Evolutionary conservation across 2,888 invertebrate species (phyloP).

Genomic region (Pediacus dermestoides): DNA sequence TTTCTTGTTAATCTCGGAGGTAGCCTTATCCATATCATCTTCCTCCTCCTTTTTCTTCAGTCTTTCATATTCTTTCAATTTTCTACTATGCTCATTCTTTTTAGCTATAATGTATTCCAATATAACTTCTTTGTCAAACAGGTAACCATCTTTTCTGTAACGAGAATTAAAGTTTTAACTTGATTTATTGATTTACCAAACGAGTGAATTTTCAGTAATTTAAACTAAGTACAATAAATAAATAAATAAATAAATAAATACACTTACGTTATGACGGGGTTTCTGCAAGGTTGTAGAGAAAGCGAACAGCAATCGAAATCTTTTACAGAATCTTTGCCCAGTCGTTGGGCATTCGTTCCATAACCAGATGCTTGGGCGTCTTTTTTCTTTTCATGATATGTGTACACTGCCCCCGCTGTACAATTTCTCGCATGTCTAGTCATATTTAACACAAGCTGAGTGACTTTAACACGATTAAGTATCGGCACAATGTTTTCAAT

Average conservation of each 20-base stretch:
- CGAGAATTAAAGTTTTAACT: background rate
- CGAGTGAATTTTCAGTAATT: background rate
- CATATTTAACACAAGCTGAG: no score
- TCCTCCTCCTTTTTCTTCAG: conserved; percentile 74
- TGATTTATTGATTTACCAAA: no score
- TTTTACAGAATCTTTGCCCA: conserved; percentile 92
- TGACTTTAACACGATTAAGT: no score
- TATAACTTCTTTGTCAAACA: conserved; percentile 97
- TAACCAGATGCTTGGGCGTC: conserved; percentile 94
- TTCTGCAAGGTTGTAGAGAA: conserved; percentile 92
- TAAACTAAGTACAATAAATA: background rate
- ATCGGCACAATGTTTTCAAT: no score
- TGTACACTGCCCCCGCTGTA: conserved; percentile 97
- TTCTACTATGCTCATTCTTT: conserved; percentile 85
- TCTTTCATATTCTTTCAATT: conserved; percentile 88
- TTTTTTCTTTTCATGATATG: conserved; percentile 95
- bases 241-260: conserved; percentile 22
- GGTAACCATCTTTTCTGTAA: conserved; percentile 73
- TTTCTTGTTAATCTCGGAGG: conserved; percentile 71
- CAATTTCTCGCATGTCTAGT: conserved; percentile 97
- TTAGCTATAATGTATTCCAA: conserved; percentile 91
- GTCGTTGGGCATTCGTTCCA: conserved; percentile 77
- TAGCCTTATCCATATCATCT: conserved; percentile 66
- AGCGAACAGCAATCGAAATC: conserved; percentile 97
- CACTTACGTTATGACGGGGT: conserved; percentile 80